Base-by-base conservation (phyloP, 2,797 vertebrate species). In the Pelodytes ibericus region DNA sequence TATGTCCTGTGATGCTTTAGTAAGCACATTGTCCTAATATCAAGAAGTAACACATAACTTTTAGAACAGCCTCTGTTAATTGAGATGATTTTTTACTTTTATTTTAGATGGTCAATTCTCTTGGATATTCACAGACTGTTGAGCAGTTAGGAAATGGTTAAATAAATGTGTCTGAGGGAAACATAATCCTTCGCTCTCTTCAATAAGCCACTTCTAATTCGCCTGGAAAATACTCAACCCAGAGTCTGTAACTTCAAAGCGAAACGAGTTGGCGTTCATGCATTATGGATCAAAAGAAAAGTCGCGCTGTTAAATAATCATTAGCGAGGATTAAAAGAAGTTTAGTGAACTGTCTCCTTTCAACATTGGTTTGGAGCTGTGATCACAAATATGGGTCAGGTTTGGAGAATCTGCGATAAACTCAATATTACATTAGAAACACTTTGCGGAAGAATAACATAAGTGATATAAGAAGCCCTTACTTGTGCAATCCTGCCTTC, bases 301-400 rank as follows among this genome's bases (percentile, higher is more conserved):
- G 44, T 39, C 49, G 29, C 13, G 2, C 56, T 2, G 49, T 72
- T 67, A 72, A 78, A 78, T 67, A 60, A 72, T 72, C 62, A 67
- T 78, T 66, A 67, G 51, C 26, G 29, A 7, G 27, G 57, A 26
- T 77, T 77, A 44, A 10, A 9, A 6, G 15, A 20, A 33, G 30
- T 41, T 77, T 71, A 64, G 16, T 15, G 20, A 31, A 59, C 60
- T 27, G 26, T 59, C 36, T 71, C 11, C 64, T 62, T 58, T 10
- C 41, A 56, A 22, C 61, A 18, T n/a, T 1, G n/a, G 9, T 53
- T 26, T 41, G 13, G 62, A 26, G 39, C 49, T 29, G 18, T 24
- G 62, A 49, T 22, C 3, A 25, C 11, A n/a, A 59, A 64, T 15
- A 60, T 65, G 51, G 60, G 58, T 76, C 66, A 36, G 7, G 53